Evolutionary conservation across 2,113 vertebrate species (phyloP).

Genomic region (Canis aureus): DNA sequence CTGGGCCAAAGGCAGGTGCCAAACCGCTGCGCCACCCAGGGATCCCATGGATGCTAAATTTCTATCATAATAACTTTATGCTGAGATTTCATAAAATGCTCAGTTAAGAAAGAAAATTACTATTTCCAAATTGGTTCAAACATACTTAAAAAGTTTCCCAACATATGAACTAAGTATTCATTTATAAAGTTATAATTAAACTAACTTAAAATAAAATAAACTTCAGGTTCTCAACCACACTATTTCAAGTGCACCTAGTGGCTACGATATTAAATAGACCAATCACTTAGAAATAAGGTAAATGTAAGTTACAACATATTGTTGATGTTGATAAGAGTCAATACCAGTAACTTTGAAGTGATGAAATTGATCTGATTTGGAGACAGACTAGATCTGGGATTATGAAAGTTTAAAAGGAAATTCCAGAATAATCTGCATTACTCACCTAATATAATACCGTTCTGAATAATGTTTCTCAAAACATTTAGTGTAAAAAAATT

Average conservation of each 20-base stretch:
- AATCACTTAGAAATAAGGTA: not conserved
- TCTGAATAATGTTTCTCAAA: not conserved
- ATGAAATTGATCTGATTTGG: not conserved
- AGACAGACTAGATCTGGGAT: not conserved
- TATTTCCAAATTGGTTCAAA: not conserved
- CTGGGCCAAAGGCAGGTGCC: too few species aligned
- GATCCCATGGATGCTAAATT: not conserved
- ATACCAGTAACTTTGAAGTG: not conserved
- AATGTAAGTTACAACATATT: not conserved
- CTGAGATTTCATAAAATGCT: not conserved
- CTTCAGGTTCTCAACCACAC: not conserved
- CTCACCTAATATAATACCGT: not conserved
- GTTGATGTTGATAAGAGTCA: not conserved
- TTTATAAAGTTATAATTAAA: not conserved
- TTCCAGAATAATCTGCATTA: not conserved
- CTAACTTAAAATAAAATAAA: slow-evolving; percentile 1
- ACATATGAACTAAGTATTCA: not conserved
- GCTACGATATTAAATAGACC: not conserved
- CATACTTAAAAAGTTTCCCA: not conserved
- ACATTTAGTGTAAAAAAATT: not conserved
- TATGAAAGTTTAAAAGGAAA: not conserved
- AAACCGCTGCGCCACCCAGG: too few species aligned
- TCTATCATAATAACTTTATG: not conserved
- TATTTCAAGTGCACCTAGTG: not conserved
- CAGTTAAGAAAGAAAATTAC: slow-evolving; percentile 1